phyloP scores from a whole-genome alignment of 2,797 vertebrate genomes.

The Protonibea diacanthus region DNA sequence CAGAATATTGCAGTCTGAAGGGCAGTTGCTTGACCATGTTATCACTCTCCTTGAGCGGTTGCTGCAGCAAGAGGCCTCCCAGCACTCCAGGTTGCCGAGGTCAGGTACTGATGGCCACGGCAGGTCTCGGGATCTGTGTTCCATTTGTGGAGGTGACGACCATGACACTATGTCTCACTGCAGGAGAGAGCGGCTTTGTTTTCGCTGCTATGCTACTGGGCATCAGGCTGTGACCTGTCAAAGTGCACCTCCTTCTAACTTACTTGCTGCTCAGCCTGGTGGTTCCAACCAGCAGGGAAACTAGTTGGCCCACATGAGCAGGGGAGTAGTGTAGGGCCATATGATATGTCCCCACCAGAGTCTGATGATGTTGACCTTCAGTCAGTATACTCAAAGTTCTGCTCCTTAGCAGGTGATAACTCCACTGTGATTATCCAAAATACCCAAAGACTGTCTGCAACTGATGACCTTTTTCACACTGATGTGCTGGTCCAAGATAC shows the following conservation, averaged over 20 bases:
- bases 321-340: too few relatives aligned
- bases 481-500: too few relatives aligned
- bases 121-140: not conserved
- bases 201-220: conserved; percentile 29
- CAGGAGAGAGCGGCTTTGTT: conserved; percentile 3
- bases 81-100: not conserved
- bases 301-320: too few relatives aligned
- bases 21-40: not conserved
- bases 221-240: conserved; percentile 12
- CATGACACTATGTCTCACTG: conserved; percentile 32
- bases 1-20: not conserved
- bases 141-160: not conserved
- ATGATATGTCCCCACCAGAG: too few relatives aligned
- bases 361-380: too few relatives aligned
- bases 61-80: not conserved
- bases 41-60: conserved; percentile 11
- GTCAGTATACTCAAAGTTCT: too few relatives aligned
- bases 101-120: not conserved
- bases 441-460: too few relatives aligned
- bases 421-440: too few relatives aligned
- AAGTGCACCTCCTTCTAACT: too few relatives aligned
- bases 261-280: not conserved
- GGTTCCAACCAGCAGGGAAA: conserved; percentile 5
- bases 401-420: too few relatives aligned
- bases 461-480: too few relatives aligned